Conservation (phyloP, 2,797 vertebrate genomes). For the Buceros bicornis region DNA sequence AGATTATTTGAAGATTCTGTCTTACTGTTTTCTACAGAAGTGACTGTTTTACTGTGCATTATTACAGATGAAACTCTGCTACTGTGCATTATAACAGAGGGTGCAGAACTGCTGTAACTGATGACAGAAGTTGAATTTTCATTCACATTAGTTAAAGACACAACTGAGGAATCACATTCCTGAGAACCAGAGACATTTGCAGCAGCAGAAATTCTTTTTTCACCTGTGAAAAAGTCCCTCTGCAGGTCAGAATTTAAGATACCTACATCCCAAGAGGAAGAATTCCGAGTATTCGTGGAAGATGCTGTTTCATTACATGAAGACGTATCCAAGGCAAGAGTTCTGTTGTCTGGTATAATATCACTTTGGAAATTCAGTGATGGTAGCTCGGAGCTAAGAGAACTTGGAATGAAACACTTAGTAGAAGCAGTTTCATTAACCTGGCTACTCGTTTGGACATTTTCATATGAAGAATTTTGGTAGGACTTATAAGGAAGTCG, state of each 20-base stretch:
- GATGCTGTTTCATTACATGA: constrained; percentile 67
- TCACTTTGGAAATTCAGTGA: constrained; percentile 83
- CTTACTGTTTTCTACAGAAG: constrained; percentile 69
- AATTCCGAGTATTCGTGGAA: constrained; percentile 45
- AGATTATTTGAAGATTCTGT: constrained; percentile 24
- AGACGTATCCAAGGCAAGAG: constrained; percentile 86
- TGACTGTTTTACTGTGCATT: constrained; percentile 80
- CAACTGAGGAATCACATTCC: constrained; percentile 21
- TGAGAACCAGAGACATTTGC: constrained; percentile 16
- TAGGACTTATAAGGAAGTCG: constrained; percentile 93
- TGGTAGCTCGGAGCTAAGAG: constrained; percentile 79
- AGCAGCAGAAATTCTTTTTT: constrained; percentile 54
- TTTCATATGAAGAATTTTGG: constrained; percentile 86
- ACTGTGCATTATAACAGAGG: constrained; percentile 85
- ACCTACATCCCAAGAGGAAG: constrained; percentile 70
- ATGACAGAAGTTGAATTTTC: constrained; percentile 82
- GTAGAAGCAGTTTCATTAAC: constrained; percentile 65
- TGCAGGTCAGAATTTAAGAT: constrained; percentile 68
- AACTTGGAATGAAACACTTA: constrained; percentile 71
- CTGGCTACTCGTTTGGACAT: constrained; percentile 76
- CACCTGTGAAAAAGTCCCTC: constrained; percentile 56
- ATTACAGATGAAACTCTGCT: constrained; percentile 83
- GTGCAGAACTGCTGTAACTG: constrained; percentile 82
- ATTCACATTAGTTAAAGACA: constrained; percentile 26
- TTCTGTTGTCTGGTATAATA: constrained; percentile 76